A percentile compares a stretch with the other conserved stretches of the same genome.
phyloP scores from a whole-genome alignment of 2,113 vertebrate genomes.

The Phyllostomus discolor region DNA sequence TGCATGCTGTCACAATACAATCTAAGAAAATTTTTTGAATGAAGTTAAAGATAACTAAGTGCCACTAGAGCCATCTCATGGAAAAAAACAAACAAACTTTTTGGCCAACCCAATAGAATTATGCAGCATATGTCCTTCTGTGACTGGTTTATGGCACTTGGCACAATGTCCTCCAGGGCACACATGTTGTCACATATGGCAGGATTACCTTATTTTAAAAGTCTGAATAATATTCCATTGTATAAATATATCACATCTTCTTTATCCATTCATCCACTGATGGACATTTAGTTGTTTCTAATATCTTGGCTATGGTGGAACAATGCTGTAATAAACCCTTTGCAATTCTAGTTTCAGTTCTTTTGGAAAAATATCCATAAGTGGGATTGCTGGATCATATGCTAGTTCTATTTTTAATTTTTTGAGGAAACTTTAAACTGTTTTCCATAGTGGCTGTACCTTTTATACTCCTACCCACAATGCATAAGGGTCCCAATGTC shows the following conservation, averaged over 20 bases:
- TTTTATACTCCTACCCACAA: neutral
- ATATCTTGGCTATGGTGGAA: neutral
- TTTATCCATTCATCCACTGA: neutral
- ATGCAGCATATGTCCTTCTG: neutral
- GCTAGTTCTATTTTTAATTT: neutral
- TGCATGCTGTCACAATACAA: too few relatives aligned
- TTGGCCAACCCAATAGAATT: neutral
- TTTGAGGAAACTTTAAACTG: too few relatives aligned
- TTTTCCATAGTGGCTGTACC: neutral
- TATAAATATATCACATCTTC: neutral
- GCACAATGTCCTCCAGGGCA: neutral
- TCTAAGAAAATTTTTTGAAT: too few relatives aligned
- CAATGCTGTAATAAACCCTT: neutral
- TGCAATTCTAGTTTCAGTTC: neutral
- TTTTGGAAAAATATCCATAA: neutral
- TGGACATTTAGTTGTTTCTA: neutral
- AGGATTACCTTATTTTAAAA: neutral
- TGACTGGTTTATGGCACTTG: neutral
- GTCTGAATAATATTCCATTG: neutral
- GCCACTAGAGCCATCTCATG: too few relatives aligned
- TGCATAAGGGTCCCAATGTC: neutral
- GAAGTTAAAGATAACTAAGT: too few relatives aligned
- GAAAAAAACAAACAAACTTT: too few relatives aligned
- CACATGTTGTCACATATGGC: neutral
- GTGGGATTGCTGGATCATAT: neutral